These are phyloP conservation scores for Acanthoscelides obtectus DNA, from an alignment of 2,888 invertebrate species.

Conservation along the genomic window DNA sequence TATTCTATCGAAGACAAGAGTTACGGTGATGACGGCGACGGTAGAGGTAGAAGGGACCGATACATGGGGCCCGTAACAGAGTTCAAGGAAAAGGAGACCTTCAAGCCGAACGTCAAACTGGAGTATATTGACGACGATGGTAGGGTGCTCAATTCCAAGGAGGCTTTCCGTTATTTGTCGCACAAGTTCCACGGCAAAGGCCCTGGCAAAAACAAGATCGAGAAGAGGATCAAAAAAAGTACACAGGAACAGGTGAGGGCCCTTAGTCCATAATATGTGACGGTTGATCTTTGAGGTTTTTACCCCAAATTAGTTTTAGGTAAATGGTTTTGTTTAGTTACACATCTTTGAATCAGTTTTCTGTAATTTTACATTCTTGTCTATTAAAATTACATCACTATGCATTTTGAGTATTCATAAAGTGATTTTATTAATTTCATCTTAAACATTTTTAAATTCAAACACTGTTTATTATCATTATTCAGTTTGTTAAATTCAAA, in stretches of 20 bases:
- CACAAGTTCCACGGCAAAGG: slow-evolving; percentile 99
- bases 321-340: neutral
- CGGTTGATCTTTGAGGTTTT: too few species aligned
- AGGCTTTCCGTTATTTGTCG: slow-evolving; percentile 83
- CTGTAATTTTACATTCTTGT: too few species aligned
- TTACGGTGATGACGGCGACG: slow-evolving; percentile 70
- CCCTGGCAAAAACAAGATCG: slow-evolving; percentile 97
- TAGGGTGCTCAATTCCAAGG: slow-evolving; percentile 85
- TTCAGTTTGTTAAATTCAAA: too few species aligned
- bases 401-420: too few species aligned
- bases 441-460: too few species aligned
- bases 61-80: slow-evolving; percentile 83
- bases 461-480: too few species aligned
- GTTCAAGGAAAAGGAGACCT: slow-evolving; percentile 86
- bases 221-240: slow-evolving; percentile 91
- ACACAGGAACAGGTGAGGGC: slow-evolving; percentile 78
- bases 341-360: too few species aligned
- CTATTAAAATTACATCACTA: too few species aligned
- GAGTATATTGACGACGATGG: slow-evolving; percentile 98
- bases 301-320: neutral
- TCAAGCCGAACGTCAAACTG: slow-evolving; percentile 90
- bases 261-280: too few species aligned
- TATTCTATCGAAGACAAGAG: slow-evolving; percentile 78
- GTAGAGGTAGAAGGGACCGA: slow-evolving; percentile 63
- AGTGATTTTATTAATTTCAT: too few species aligned